Evolutionary conservation across 2,113 vertebrate species (phyloP).

Genomic region (Phaethornis superciliosus): DNA sequence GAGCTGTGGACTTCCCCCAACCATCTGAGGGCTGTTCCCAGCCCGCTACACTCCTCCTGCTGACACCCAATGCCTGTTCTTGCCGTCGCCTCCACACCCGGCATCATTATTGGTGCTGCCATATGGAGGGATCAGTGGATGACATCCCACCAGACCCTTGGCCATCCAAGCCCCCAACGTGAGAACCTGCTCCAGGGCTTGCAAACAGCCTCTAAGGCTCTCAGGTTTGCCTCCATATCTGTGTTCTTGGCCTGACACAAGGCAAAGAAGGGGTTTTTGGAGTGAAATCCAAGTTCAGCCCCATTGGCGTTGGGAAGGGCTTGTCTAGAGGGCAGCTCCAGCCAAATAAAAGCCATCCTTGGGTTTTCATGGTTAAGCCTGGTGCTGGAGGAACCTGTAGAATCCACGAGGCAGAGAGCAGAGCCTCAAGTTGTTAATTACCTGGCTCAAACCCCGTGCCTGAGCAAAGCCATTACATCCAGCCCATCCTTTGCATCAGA

Average conservation of each 20-base stretch:
- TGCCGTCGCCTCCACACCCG: background rate
- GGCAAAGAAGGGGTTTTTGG: background rate
- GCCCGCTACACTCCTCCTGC: background rate
- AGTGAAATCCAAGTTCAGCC: background rate
- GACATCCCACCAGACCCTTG: background rate
- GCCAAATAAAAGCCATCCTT: background rate
- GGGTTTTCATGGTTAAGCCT: background rate
- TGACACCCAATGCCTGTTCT: background rate
- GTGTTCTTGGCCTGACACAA: fast-evolving
- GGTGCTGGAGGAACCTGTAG: background rate
- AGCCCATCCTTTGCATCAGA: background rate
- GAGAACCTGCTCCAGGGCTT: background rate
- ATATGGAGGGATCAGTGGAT: background rate
- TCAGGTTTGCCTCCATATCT: fast-evolving
- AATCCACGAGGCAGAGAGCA: background rate
- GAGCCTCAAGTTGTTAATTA: background rate
- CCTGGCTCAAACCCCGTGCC: fast-evolving
- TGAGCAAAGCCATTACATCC: background rate
- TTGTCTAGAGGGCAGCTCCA: background rate
- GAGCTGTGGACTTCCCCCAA: background rate
- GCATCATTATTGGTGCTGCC: background rate
- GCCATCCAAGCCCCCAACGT: fast-evolving
- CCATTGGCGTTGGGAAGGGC: background rate
- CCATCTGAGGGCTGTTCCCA: background rate
- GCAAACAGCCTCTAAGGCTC: background rate